Evolutionary conservation across 2,888 invertebrate species (phyloP).

Genomic region (Keiferia lycopersicella): DNA sequence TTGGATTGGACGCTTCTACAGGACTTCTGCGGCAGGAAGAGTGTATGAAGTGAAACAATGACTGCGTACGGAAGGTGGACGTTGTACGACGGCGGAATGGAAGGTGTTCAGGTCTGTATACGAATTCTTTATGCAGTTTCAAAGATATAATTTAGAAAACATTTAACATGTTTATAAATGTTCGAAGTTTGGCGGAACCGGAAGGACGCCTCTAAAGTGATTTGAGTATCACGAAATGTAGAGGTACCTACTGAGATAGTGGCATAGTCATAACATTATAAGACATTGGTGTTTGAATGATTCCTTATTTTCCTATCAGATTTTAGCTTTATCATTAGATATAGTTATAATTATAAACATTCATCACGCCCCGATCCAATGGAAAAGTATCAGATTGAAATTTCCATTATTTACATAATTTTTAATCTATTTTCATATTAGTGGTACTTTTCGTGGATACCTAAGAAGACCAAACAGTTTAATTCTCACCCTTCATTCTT

Average conservation of each 20-base stretch:
- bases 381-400: background rate
- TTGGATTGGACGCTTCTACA: background rate
- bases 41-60: slow-evolving; percentile 42
- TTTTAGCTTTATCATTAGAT: background rate
- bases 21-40: slow-evolving; percentile 11
- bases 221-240: background rate
- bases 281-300: background rate
- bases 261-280: background rate
- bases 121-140: background rate
- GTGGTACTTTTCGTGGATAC: background rate
- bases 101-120: slow-evolving; percentile 60
- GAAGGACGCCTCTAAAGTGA: background rate
- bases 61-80: slow-evolving; percentile 68
- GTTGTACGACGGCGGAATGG: slow-evolving; percentile 62
- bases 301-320: background rate
- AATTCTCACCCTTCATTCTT: background rate
- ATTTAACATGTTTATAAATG: slow-evolving; percentile 16
- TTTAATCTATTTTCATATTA: background rate
- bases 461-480: background rate
- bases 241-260: background rate
- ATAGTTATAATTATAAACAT: background rate
- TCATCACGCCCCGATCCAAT: background rate
- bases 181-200: background rate
- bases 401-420: background rate
- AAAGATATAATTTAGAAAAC: slow-evolving; percentile 19